These are phyloP conservation scores for Dynastes tityus DNA, from an alignment of 2,888 invertebrate species.

Conservation along the genomic window DNA sequence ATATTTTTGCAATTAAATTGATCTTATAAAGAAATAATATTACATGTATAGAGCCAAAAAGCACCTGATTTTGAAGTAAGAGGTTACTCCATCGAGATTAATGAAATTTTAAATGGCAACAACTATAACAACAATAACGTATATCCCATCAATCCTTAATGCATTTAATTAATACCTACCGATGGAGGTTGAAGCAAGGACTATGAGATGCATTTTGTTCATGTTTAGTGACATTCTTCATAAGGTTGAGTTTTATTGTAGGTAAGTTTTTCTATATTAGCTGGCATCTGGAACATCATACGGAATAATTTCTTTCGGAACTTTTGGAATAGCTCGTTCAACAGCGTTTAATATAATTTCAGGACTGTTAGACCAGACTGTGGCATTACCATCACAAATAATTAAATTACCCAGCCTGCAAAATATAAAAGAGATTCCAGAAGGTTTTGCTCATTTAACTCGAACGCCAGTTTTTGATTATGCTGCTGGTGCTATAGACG, in stretches of 20 bases:
- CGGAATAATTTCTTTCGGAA: not conserved
- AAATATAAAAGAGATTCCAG: constrained; percentile 2
- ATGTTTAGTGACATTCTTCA: not conserved
- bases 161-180: not conserved
- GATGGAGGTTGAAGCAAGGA: not conserved
- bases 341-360: not conserved
- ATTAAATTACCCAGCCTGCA: not conserved
- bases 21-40: not conserved
- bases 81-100: no score
- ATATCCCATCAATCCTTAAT: not conserved
- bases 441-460: not conserved
- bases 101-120: no score
- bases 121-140: no score
- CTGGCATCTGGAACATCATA: not conserved
- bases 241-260: not conserved
- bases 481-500: not conserved
- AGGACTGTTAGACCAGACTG: not conserved
- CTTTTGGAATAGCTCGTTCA: not conserved
- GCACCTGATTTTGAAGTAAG: no score
- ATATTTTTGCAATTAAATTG: not conserved
- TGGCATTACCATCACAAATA: not conserved
- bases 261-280: not conserved
- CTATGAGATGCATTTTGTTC: not conserved
- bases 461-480: not conserved
- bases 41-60: no score